These are phyloP conservation scores for Erebia epiphron DNA, from an alignment of 2,888 invertebrate genomes.

Conservation along the genomic window DNA sequence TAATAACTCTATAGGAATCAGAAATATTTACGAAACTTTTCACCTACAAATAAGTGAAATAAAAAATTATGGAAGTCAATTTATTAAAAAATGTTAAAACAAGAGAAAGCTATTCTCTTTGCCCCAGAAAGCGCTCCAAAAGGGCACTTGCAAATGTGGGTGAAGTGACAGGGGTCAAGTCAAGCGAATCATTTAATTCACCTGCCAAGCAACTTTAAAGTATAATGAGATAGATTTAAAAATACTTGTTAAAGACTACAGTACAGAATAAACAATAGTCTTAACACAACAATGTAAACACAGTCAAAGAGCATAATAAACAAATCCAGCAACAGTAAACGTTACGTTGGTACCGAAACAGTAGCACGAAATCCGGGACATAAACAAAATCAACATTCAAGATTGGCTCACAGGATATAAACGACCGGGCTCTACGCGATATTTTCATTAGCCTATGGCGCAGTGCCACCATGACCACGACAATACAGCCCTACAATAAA, in stretches of 20 bases:
- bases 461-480: slow-evolving; percentile 29
- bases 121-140: slow-evolving; percentile 20
- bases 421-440: slow-evolving; percentile 44
- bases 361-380: slow-evolving; percentile 32
- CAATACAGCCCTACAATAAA: slow-evolving; percentile 14
- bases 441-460: slow-evolving; percentile 43
- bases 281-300: not conserved
- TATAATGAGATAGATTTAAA: no score
- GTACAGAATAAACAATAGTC: no score
- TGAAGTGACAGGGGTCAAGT: slow-evolving; percentile 34
- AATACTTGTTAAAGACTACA: no score
- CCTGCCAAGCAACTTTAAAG: slow-evolving; percentile 5
- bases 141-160: slow-evolving; percentile 30
- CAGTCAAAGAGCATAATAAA: slow-evolving; percentile 8
- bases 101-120: slow-evolving; percentile 10
- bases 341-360: slow-evolving; percentile 20
- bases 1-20: not conserved
- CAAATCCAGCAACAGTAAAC: slow-evolving; percentile 10
- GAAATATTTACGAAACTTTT: not conserved
- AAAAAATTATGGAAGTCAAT: not conserved
- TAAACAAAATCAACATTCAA: slow-evolving; percentile 36
- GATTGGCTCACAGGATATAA: slow-evolving; percentile 33
- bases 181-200: slow-evolving; percentile 31
- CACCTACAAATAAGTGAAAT: not conserved
- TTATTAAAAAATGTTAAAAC: slow-evolving; percentile 8